These are phyloP conservation scores for Ischnura elegans DNA, from an alignment of 2,888 invertebrate species.

Conservation along the genomic window DNA sequence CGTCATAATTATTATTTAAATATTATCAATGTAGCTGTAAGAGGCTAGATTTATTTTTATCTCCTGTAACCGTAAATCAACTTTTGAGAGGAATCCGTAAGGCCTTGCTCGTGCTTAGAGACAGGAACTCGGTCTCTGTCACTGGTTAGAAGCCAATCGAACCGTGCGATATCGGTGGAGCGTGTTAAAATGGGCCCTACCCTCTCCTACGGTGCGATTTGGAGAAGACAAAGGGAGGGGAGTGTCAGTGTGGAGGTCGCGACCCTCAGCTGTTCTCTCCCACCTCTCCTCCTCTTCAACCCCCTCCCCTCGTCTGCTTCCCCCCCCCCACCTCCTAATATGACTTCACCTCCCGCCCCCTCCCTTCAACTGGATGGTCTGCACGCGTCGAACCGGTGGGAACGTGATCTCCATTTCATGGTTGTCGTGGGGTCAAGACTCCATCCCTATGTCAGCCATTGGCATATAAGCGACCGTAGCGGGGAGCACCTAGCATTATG, in stretches of 20 bases:
- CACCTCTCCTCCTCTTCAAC: neutral
- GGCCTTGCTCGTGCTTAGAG: no score
- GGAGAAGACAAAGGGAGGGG: constrained; percentile 21
- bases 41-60: no score
- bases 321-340: neutral
- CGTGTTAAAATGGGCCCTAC: neutral
- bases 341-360: neutral
- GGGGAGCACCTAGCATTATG: neutral
- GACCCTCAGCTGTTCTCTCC: neutral
- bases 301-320: neutral
- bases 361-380: neutral
- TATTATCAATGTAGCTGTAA: no score
- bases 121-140: neutral
- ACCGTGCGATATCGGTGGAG: neutral
- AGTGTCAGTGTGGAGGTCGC: constrained; percentile 6
- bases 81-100: no score
- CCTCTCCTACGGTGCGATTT: neutral
- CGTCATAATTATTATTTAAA: no score
- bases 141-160: constrained; percentile 11
- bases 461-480: neutral
- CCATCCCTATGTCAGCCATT: neutral
- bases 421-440: neutral
- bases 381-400: neutral
- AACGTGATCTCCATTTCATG: constrained; percentile 44
- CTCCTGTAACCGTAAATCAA: no score